A percentile compares a stretch with the other conserved stretches of the same genome.
Conservation (phyloP, 2,113 vertebrate genomes). For the Oryzias melastigma region DNA sequence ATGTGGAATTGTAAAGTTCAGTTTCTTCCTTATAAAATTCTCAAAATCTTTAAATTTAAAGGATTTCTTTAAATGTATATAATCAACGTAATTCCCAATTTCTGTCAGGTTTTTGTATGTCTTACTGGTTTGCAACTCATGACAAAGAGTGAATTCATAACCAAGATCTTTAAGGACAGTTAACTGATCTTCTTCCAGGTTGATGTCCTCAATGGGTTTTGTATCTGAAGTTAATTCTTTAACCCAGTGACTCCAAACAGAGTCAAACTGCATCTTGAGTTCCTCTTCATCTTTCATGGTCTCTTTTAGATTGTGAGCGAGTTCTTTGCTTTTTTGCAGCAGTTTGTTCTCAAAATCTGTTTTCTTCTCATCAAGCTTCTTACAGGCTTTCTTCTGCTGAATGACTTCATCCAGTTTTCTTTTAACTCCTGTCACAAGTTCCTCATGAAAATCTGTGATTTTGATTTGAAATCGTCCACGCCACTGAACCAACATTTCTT, state of each 20-base stretch:
- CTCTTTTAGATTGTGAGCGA: constrained; percentile 29
- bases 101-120: neutral
- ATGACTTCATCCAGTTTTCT: constrained; percentile 43
- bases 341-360: constrained; percentile 30
- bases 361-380: constrained; percentile 25
- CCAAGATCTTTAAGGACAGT: neutral
- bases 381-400: constrained; percentile 29
- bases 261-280: constrained; percentile 13
- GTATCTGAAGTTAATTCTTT: neutral
- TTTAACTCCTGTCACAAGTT: neutral
- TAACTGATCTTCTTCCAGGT: neutral
- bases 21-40: too few relatives aligned
- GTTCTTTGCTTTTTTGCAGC: constrained; percentile 38
- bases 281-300: constrained; percentile 5
- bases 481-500: constrained; percentile 48
- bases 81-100: constrained; percentile 2
- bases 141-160: neutral
- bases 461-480: constrained; percentile 20
- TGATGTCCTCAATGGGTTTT: constrained; percentile 25
- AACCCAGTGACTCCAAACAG: constrained; percentile 13
- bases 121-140: neutral
- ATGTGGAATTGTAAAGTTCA: too few relatives aligned
- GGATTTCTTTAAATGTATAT: constrained; percentile 2
- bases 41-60: too few relatives aligned
- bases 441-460: constrained; percentile 37